phyloP scores from a whole-genome alignment of 2,888 invertebrate species.

The Dione vanillae region DNA sequence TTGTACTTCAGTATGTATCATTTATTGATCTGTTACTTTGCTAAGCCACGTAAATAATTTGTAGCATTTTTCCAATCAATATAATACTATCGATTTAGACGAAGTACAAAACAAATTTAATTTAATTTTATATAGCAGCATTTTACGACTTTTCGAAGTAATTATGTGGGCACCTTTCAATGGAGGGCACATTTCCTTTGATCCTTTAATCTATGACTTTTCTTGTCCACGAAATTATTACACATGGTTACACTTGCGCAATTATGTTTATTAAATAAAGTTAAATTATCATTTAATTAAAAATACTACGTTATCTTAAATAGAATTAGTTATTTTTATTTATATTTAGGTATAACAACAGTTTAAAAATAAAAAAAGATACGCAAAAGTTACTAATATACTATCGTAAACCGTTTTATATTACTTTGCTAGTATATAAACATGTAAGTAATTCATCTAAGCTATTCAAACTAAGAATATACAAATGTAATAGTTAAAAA shows the following conservation, averaged over 20 bases:
- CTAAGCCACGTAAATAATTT: not conserved
- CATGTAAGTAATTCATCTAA: no score
- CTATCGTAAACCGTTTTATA: no score
- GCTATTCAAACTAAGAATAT: not conserved
- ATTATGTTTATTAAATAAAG: not conserved
- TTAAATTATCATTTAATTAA: not conserved
- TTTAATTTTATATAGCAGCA: no score
- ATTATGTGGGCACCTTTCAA: constrained; percentile 7
- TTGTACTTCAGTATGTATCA: not conserved
- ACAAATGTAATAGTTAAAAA: not conserved
- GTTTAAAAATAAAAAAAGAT: no score
- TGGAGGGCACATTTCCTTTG: constrained; percentile 12
- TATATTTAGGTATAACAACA: no score
- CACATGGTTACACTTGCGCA: not conserved
- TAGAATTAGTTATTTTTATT: not conserved
- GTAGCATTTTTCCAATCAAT: not conserved
- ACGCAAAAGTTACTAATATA: no score
- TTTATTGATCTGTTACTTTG: constrained; percentile 1
- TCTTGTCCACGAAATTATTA: constrained; percentile 27
- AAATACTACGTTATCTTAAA: not conserved
- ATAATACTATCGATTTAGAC: no score
- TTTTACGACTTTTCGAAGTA: constrained; percentile 6
- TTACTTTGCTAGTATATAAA: no score
- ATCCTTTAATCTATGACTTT: constrained; percentile 33
- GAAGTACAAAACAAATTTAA: not conserved